phyloP scores from a whole-genome alignment of 2,113 vertebrate genomes.

The Pantherophis guttatus region DNA sequence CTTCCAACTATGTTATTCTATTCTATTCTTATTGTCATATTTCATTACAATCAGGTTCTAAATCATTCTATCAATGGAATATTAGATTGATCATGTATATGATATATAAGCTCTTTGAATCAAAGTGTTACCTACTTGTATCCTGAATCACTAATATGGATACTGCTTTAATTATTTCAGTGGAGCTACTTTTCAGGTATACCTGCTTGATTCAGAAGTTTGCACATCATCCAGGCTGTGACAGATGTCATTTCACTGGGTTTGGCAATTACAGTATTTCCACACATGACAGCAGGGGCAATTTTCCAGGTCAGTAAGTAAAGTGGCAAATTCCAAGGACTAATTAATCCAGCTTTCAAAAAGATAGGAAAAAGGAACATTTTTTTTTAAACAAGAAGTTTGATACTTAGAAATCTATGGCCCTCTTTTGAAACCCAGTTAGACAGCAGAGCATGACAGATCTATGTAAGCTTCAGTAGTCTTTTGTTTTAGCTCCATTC shows the following conservation, averaged over 20 bases:
- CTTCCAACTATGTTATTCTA: too few species aligned
- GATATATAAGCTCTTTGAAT: neutral
- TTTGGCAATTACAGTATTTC: conserved; percentile 95
- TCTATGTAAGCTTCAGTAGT: neutral
- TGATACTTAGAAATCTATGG: neutral
- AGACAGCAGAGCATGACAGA: neutral
- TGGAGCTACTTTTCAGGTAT: conserved; percentile 4
- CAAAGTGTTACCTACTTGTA: neutral
- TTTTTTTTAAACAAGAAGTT: neutral
- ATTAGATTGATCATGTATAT: neutral
- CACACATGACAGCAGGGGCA: conserved; percentile 87
- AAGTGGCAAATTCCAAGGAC: conserved; percentile 95
- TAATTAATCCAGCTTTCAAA: conserved; percentile 85
- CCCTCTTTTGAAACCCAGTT: neutral
- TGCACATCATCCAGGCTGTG: conserved; percentile 97
- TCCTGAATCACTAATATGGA: neutral
- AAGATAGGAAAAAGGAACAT: conserved; percentile 12
- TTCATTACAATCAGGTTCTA: neutral
- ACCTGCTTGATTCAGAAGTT: conserved; percentile 87
- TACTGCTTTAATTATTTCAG: neutral
- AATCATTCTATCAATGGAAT: neutral
- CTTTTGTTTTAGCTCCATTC: neutral
- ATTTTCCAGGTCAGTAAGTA: conserved; percentile 98
- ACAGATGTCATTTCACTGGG: conserved; percentile 98
- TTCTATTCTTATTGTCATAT: neutral